Evolutionary conservation across 2,797 vertebrate species (phyloP), one percentile per base, ranked within the genome.

Genomic region (Pseudochaenichthys georgianus): DNA sequence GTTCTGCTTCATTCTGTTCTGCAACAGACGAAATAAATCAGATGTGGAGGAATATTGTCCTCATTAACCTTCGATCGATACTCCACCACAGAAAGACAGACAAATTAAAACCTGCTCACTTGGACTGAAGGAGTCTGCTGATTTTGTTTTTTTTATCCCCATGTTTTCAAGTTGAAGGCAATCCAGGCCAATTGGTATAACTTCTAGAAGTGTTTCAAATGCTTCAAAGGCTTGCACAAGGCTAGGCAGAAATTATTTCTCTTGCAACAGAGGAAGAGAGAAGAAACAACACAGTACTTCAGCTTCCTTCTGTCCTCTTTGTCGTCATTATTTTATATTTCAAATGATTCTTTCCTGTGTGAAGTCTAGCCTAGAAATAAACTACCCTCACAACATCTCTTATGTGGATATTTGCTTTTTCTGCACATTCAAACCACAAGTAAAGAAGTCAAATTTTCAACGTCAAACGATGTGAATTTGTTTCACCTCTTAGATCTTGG

Each of bases 41-140:
- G 54, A 70, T 53, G 70, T 34, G 46, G 64, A 61, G 53, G 59
- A 70, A 59, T 69, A 72, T 66, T 64, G 79, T 84, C 74, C 82
- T 89, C 79, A 83, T 88, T 87, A 88, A 84, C 84, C 78, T 82
- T 65, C 10, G 41, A 75, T 75, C 31, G 45, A 81, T 84, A 47
- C 67, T 48, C 52, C 46, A 10, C 48, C n/a, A n/a, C 31, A 57
- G 47, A 80, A 60, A 78, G 65, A 72, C 80, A n/a, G n/a, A 13
- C 62, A 68, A 47, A 74, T n/a, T 54, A 65, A 79, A 73, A 65
- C 55, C 5, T 70, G 58, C 31, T 45, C 63, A 45, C 34, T 62
- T n/a, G 71, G 63, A 70, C 62, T 67, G 41, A 68, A 71, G 28
- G 6, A 43, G 54, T 77, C 50, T 2, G 16, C 4, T 31, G 9